Percentiles rank a stretch among this genome's conserved stretches.
These are phyloP conservation scores for Deroptyus accipitrinus DNA, from an alignment of 2,113 vertebrate species.

Conservation along the genomic window DNA sequence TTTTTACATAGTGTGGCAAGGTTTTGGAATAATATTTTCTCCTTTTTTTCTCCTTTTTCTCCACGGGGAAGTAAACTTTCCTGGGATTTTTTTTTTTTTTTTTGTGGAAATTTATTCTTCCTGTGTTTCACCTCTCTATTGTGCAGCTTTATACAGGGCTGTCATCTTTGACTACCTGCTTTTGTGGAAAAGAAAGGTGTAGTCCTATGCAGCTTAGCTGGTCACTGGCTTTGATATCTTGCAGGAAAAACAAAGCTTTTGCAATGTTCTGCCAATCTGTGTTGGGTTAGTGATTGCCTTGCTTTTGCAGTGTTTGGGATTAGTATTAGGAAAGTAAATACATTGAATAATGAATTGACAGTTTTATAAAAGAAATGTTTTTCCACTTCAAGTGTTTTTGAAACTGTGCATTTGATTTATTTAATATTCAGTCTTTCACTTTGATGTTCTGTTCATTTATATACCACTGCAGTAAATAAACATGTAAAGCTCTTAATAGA, in stretches of 20 bases:
- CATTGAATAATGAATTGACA: background rate
- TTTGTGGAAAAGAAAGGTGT: background rate
- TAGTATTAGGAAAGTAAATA: background rate
- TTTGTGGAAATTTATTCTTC: background rate
- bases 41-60: background rate
- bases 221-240: background rate
- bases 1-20: background rate
- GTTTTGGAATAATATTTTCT: background rate
- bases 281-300: background rate
- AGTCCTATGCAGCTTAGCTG: background rate
- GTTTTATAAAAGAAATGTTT: background rate
- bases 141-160: background rate
- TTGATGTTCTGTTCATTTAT: slow-evolving; percentile 7
- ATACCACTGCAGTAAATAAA: slow-evolving; percentile 1
- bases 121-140: background rate
- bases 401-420: background rate
- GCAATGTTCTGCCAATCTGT: background rate
- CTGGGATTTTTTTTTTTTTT: background rate
- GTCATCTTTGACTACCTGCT: background rate
- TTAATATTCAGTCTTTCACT: background rate
- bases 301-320: background rate
- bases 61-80: background rate
- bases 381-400: background rate
- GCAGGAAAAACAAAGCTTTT: background rate
- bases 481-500: background rate